Percentiles rank a stretch among this genome's conserved stretches.
phyloP scores from a whole-genome alignment of 2,797 vertebrate species.

The Trachurus trachurus region DNA sequence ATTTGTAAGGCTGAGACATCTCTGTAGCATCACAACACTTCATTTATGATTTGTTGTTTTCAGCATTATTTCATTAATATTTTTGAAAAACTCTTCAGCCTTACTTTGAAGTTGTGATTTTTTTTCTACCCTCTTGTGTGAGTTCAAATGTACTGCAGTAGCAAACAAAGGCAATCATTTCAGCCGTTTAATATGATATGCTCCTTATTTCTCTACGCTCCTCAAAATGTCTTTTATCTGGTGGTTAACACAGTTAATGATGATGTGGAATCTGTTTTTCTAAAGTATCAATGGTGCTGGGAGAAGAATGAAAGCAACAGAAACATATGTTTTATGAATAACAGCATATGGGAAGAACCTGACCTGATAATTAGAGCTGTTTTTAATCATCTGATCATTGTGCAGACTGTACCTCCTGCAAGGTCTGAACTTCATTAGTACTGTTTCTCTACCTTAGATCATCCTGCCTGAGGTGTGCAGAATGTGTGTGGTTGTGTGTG shows the following conservation, averaged over 20 bases:
- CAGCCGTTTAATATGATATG: background rate
- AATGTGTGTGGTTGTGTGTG: background rate
- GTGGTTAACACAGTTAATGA: background rate
- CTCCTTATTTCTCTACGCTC: background rate
- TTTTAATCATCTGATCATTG: conserved; percentile 29
- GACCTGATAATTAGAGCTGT: conserved; percentile 32
- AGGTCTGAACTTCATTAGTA: conserved; percentile 42
- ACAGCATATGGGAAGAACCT: conserved; percentile 12
- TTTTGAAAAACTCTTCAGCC: too few relatives aligned
- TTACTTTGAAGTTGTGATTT: too few relatives aligned
- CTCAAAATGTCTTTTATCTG: background rate
- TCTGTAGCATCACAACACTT: too few relatives aligned
- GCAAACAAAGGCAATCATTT: background rate
- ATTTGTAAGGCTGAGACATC: too few relatives aligned
- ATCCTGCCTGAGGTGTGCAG: conserved; percentile 26
- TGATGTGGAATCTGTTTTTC: background rate
- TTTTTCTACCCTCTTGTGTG: too few relatives aligned
- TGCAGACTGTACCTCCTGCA: conserved; percentile 13
- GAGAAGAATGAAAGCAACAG: background rate
- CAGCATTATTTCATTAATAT: too few relatives aligned
- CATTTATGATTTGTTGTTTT: too few relatives aligned
- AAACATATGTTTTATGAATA: conserved; percentile 17
- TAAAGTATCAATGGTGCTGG: background rate
- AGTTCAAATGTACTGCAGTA: too few relatives aligned
- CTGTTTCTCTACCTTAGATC: conserved; percentile 16